Conservation (phyloP, 2,113 vertebrate species). For the Accipiter cooperii region DNA sequence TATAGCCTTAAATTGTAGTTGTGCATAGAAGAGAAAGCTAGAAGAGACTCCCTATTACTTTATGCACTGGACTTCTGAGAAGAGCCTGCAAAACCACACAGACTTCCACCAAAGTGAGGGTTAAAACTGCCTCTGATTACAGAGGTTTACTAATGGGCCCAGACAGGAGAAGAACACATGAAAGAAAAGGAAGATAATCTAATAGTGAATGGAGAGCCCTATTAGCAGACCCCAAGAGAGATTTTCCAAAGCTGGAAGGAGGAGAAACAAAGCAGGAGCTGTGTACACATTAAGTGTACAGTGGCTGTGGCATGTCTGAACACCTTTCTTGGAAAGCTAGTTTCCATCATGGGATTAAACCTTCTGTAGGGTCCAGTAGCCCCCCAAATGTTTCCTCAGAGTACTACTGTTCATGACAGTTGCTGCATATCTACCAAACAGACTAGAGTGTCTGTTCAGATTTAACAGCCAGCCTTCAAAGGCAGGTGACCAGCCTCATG, state of each 20-base stretch:
- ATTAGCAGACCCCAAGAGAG: not conserved
- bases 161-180: not conserved
- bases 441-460: not conserved
- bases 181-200: not conserved
- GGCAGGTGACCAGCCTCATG: not conserved
- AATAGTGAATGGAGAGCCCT: not conserved
- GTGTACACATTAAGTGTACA: fast-evolving
- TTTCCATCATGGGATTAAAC: not conserved
- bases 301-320: not conserved
- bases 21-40: not conserved
- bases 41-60: not conserved
- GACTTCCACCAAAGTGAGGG: not conserved
- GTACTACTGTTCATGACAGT: not conserved
- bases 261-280: not conserved
- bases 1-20: not conserved
- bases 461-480: not conserved
- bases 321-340: not conserved
- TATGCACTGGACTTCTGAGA: not conserved
- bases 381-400: not conserved
- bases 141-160: not conserved
- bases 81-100: not conserved
- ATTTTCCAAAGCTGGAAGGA: not conserved
- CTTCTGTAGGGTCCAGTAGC: not conserved
- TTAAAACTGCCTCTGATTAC: not conserved
- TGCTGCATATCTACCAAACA: not conserved